These are phyloP conservation scores for Parasteatoda lunata DNA, from an alignment of 2,888 invertebrate species.

Conservation along the genomic window DNA sequence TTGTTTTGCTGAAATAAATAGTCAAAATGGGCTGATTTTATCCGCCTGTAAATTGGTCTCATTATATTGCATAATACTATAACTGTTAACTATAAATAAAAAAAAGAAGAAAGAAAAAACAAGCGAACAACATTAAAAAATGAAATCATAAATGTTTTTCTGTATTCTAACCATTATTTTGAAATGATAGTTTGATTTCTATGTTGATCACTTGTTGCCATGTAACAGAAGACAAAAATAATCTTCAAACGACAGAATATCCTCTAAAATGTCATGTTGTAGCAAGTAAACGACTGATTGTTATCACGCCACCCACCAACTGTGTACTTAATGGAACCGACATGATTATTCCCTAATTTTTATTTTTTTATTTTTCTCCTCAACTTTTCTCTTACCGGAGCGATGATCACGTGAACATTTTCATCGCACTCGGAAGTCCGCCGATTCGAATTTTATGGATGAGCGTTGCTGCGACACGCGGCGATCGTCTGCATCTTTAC, in stretches of 20 bases:
- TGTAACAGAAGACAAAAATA: slow-evolving; percentile 5
- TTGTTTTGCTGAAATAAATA: no score
- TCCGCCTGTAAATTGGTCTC: no score
- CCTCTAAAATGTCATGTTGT: background rate
- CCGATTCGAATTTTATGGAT: slow-evolving; percentile 13
- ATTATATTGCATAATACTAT: no score
- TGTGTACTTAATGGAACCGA: background rate
- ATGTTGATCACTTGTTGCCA: slow-evolving; percentile 2
- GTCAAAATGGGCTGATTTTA: no score
- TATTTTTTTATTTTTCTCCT: background rate
- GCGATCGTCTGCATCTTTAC: no score
- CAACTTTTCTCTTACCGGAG: no score
- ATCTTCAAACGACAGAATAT: background rate
- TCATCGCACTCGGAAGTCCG: slow-evolving; percentile 7
- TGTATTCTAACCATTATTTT: no score
- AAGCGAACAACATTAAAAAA: no score
- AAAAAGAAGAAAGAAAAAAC: no score
- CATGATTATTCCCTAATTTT: background rate
- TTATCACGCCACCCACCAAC: slow-evolving; percentile 8
- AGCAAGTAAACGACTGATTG: background rate
- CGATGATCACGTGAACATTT: no score
- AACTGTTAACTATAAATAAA: no score
- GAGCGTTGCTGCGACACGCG: background rate
- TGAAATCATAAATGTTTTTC: no score
- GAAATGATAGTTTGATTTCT: background rate